Evolutionary conservation across 1,140 invertebrate species (phyloP).

Genomic region (Caenorhabditis tropicalis): DNA sequence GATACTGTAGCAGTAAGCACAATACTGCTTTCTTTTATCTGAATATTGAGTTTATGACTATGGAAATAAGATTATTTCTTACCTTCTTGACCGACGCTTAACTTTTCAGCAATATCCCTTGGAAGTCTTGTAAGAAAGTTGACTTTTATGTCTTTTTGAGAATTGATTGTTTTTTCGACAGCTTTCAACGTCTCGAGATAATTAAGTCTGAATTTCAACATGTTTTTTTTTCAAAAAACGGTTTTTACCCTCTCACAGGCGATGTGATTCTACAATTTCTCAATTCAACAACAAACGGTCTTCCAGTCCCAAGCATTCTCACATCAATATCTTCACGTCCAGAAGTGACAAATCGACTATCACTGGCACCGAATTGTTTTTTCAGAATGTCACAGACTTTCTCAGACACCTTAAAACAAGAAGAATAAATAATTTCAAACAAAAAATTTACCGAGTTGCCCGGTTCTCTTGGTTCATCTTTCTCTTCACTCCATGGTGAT

Average conservation of each 20-base stretch:
- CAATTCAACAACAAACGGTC: constrained; percentile 71
- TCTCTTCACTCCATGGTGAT: constrained; percentile 65
- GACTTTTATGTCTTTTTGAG: constrained; percentile 59
- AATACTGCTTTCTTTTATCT: constrained; percentile 70
- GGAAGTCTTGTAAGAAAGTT: constrained; percentile 56
- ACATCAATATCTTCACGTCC: constrained; percentile 72
- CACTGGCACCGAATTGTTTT: constrained; percentile 58
- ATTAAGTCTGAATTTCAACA: constrained; percentile 9
- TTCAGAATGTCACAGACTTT: constrained; percentile 59
- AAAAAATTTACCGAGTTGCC: constrained; percentile 50
- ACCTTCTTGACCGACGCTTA: constrained; percentile 60
- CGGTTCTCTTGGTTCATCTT: constrained; percentile 49
- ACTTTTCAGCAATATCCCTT: constrained; percentile 63
- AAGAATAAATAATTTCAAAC: not conserved
- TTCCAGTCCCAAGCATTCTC: constrained; percentile 73
- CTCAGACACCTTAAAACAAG: constrained; percentile 62
- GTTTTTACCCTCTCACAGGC: constrained; percentile 29
- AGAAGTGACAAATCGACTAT: constrained; percentile 61
- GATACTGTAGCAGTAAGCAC: constrained; percentile 67
- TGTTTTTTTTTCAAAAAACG: not conserved
- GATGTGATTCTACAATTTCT: constrained; percentile 54
- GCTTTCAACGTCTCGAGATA: constrained; percentile 47
- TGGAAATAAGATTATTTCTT: not conserved
- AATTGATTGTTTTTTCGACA: constrained; percentile 49
- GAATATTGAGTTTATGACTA: constrained; percentile 6